A percentile compares a stretch with the other conserved stretches of the same genome.
phyloP scores from a whole-genome alignment of 2,797 vertebrate species.

The Gymnocypris eckloni region DNA sequence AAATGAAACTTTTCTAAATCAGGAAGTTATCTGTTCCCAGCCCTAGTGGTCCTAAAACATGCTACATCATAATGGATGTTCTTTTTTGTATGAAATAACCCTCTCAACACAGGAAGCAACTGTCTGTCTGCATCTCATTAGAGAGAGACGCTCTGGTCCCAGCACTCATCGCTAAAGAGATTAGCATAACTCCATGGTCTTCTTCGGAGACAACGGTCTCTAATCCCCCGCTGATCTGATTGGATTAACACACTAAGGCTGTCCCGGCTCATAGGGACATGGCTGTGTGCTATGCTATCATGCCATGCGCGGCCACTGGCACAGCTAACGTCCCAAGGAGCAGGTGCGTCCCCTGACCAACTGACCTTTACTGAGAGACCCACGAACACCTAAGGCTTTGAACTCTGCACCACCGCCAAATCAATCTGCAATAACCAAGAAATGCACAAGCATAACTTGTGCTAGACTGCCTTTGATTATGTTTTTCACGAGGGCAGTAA shows the following conservation, averaged over 20 bases:
- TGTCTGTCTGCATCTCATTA: conserved; percentile 6
- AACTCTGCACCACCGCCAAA: not conserved
- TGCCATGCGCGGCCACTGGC: not conserved
- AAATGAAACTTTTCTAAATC: not conserved
- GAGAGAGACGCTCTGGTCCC: conserved; percentile 26
- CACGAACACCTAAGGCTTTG: not conserved
- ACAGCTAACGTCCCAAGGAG: not conserved
- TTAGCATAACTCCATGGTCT: conserved; percentile 57
- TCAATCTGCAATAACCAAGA: not conserved
- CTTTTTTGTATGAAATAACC: conserved; percentile 12
- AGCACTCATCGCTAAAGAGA: conserved; percentile 53
- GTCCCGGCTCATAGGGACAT: conserved; percentile 32
- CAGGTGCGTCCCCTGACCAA: conserved; percentile 19
- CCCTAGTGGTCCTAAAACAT: not conserved
- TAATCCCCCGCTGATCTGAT: conserved; percentile 65
- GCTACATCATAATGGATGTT: not conserved
- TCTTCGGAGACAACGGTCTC: conserved; percentile 51
- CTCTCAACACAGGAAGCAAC: conserved; percentile 18
- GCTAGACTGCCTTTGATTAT: not conserved
- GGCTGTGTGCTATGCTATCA: conserved; percentile 9
- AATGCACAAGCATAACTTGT: not conserved
- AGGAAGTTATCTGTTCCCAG: not conserved
- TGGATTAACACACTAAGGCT: conserved; percentile 63
- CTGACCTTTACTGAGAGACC: not conserved
- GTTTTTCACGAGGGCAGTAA: not conserved